Evolutionary conservation across 1,140 invertebrate species (phyloP), one percentile per base, ranked within the genome.

Genomic region (Drosophila chauvacae): DNA sequence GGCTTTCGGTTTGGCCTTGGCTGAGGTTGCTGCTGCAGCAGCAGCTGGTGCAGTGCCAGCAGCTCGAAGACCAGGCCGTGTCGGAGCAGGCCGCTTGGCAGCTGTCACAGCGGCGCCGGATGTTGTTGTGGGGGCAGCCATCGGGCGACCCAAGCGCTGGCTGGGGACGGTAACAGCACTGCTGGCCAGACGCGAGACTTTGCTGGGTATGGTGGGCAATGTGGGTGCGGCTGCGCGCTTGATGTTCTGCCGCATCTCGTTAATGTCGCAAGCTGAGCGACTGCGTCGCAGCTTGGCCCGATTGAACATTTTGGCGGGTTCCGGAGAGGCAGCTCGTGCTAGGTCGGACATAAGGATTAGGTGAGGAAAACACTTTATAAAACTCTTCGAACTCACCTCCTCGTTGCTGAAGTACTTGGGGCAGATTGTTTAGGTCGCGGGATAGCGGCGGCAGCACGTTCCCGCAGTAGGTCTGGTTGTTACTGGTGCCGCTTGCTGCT

Each of bases 191-290:
- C 90, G 76, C 0, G 81, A 57, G 3, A 78, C 50, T 60, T 92
- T 92, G 10, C 70, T 55, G 16, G 88, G 86, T 28, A 92, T 91
- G 13, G 55, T 73, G 2, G 85, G 56, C 14, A 91, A 47, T 20
- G 73, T 80, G 1, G 80, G 50, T 6, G 65, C 65, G 1, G 69
- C 85, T 9, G 59, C 20, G 3, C 85, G 85, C 18, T 90, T 87
- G 3, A 66, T 51, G 51, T 77, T 87, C 1, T 63, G 55, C 0
- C 80, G 58, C 60, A 91, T 72, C 44, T 91, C 84, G 26, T 72
- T 80, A 9, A 92, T 73, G 50, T 92, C 91, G 26, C 86, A 88
- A 4, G 86, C 91, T 0, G 91, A 92, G 0, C 86, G 85, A 65
- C 91, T 92, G 13, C 91, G 80, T 26, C 91, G 77, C 55, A 92